Percentiles rank a stretch among this genome's conserved stretches.
These are phyloP conservation scores for Ectropis grisescens DNA, from an alignment of 1,140 invertebrate genomes.

Conservation along the genomic window DNA sequence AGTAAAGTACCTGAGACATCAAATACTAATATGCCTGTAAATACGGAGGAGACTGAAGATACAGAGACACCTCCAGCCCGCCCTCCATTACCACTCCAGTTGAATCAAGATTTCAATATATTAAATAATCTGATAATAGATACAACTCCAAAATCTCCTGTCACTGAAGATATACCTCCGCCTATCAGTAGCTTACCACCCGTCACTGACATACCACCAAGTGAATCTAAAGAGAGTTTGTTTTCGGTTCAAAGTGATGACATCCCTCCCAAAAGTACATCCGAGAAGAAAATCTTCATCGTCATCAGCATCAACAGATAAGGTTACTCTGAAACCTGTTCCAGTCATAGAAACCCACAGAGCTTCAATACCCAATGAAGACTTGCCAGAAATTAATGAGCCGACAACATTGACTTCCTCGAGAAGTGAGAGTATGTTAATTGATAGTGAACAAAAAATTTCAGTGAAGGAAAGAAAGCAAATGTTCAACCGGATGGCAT, in stretches of 20 bases:
- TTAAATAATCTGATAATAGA: slow-evolving; percentile 39
- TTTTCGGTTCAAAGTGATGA: slow-evolving; percentile 25
- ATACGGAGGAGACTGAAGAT: slow-evolving; percentile 11
- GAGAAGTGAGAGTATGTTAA: slow-evolving; percentile 47
- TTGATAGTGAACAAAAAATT: slow-evolving; percentile 73
- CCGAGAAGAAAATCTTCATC: slow-evolving; percentile 37
- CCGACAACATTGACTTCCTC: slow-evolving; percentile 27
- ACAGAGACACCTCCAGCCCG: slow-evolving; percentile 74
- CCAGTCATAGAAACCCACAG: too few relatives aligned
- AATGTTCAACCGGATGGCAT: slow-evolving; percentile 93
- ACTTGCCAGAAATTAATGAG: slow-evolving; percentile 16
- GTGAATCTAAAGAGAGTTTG: slow-evolving; percentile 36
- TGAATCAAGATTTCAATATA: slow-evolving; percentile 54
- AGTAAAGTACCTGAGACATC: slow-evolving; percentile 34
- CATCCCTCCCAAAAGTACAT: slow-evolving; percentile 44
- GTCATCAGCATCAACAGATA: slow-evolving; percentile 18
- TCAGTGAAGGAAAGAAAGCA: slow-evolving; percentile 93
- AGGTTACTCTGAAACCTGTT: too few relatives aligned
- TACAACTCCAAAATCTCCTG: slow-evolving; percentile 5
- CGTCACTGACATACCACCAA: slow-evolving; percentile 6
- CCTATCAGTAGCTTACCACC: too few relatives aligned
- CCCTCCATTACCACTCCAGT: slow-evolving; percentile 73
- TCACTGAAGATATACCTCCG: too few relatives aligned
- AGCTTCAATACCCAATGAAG: slow-evolving; percentile 28
- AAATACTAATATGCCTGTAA: slow-evolving; percentile 21